phyloP scores from a whole-genome alignment of 2,797 vertebrate genomes.

The Crypturellus tataupa region DNA sequence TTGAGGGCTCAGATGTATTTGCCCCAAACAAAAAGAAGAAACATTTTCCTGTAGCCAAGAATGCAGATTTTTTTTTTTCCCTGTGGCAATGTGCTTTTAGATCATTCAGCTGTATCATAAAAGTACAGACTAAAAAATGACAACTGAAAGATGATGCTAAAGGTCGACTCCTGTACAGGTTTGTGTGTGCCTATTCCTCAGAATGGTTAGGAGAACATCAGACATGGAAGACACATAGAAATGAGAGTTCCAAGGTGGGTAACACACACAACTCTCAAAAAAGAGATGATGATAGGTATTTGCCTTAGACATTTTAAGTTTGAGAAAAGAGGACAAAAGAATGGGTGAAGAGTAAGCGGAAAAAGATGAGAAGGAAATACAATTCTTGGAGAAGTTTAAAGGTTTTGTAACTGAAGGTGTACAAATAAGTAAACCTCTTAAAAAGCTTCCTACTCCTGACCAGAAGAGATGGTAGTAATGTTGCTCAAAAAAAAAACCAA shows the following conservation, averaged over 20 bases:
- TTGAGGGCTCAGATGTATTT: background rate
- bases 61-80: background rate
- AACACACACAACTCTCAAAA: background rate
- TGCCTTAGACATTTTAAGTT: background rate
- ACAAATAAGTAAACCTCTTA: background rate
- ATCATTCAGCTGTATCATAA: background rate
- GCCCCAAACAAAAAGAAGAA: background rate
- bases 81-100: rapidly evolving
- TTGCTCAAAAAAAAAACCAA: background rate
- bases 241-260: rapidly evolving
- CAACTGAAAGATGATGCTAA: background rate
- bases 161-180: background rate
- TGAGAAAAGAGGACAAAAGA: background rate
- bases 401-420: background rate
- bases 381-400: background rate
- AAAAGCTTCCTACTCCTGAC: background rate
- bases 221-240: background rate
- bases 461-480: background rate
- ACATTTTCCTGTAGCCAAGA: background rate
- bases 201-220: background rate
- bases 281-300: background rate
- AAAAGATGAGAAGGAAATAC: background rate
- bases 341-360: background rate
- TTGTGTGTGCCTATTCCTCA: background rate
- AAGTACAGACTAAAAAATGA: background rate